Evolutionary conservation across 1,140 invertebrate species (phyloP).

Genomic region (Drosophila ironensis): DNA sequence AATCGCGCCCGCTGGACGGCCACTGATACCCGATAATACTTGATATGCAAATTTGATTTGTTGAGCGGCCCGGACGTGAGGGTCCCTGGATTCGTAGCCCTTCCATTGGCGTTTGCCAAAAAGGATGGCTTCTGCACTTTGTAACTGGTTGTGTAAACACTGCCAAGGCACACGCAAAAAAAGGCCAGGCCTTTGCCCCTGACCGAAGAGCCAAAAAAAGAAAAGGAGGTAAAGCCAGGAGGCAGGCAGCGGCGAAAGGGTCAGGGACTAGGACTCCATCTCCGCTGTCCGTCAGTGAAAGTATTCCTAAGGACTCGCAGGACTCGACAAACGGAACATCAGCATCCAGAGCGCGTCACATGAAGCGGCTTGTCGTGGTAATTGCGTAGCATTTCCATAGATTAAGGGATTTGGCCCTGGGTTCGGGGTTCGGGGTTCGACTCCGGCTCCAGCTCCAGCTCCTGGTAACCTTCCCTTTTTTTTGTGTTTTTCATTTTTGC

Average conservation of each 20-base stretch:
- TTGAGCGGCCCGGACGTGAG: slow-evolving; percentile 60
- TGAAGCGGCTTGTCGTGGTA: slow-evolving; percentile 74
- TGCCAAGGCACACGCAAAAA: slow-evolving; percentile 37
- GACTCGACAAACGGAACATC: background rate
- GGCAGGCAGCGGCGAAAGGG: slow-evolving; percentile 40
- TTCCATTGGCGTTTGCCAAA: too few species aligned
- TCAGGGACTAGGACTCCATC: slow-evolving; percentile 26
- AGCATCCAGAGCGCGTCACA: slow-evolving; percentile 51
- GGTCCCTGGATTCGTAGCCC: slow-evolving; percentile 11
- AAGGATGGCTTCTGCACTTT: slow-evolving; percentile 73
- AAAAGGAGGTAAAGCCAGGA: slow-evolving; percentile 1
- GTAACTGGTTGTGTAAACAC: slow-evolving; percentile 80
- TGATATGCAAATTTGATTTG: slow-evolving; percentile 79
- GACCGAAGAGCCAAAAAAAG: slow-evolving; percentile 19
- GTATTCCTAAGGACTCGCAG: slow-evolving; percentile 1
- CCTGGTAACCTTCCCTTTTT: background rate
- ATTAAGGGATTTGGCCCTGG: slow-evolving; percentile 76
- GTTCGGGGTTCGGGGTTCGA: too few species aligned
- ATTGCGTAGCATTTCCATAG: slow-evolving; percentile 81
- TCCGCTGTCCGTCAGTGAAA: slow-evolving; percentile 22
- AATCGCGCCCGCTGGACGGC: too few species aligned
- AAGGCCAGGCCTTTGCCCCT: slow-evolving; percentile 8
- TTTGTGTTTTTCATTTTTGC: slow-evolving; percentile 2
- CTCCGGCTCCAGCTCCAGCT: slow-evolving; percentile 8
- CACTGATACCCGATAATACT: slow-evolving; percentile 71